Conservation (phyloP, 2,113 vertebrate genomes). For the Mastomys natalensis region DNA sequence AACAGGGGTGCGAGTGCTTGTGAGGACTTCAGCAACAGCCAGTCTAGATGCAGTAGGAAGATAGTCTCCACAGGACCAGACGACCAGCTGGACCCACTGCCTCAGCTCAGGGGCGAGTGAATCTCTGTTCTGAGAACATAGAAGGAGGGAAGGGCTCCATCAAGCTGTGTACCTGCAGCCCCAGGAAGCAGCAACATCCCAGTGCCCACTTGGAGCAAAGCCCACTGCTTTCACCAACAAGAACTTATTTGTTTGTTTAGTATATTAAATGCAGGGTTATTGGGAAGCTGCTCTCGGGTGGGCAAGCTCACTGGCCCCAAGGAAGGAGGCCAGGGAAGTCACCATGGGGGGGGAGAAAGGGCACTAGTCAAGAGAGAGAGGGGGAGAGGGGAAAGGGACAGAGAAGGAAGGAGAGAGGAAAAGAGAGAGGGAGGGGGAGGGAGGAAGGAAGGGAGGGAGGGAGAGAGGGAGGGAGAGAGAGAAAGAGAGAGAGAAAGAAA, state of each 20-base stretch:
- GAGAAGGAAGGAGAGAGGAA: no score
- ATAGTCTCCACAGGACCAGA: constrained; percentile 90
- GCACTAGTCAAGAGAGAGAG: no score
- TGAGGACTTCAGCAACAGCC: constrained; percentile 90
- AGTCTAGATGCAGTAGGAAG: constrained; percentile 92
- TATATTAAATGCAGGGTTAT: no score
- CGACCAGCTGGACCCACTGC: constrained; percentile 90
- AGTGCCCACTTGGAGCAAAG: constrained; percentile 27
- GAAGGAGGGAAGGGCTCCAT: neutral
- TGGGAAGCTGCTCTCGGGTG: no score
- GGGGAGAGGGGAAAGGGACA: no score
- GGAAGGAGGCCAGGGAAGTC: no score
- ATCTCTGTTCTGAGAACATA: constrained; percentile 79
- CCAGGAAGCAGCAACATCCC: neutral
- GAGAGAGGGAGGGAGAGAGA: no score
- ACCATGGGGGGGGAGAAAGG: no score
- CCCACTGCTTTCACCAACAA: neutral
- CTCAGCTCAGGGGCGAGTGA: constrained; percentile 74
- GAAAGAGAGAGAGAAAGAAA: no score
- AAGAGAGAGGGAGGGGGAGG: no score
- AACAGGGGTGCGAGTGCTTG: constrained; percentile 85
- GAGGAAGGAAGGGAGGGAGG: no score
- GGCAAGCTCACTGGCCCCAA: no score
- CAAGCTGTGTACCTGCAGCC: neutral
- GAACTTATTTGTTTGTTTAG: neutral